Percentiles rank a stretch among this genome's conserved stretches.
phyloP scores from a whole-genome alignment of 2,113 vertebrate genomes.

The Hemicordylus capensis region DNA sequence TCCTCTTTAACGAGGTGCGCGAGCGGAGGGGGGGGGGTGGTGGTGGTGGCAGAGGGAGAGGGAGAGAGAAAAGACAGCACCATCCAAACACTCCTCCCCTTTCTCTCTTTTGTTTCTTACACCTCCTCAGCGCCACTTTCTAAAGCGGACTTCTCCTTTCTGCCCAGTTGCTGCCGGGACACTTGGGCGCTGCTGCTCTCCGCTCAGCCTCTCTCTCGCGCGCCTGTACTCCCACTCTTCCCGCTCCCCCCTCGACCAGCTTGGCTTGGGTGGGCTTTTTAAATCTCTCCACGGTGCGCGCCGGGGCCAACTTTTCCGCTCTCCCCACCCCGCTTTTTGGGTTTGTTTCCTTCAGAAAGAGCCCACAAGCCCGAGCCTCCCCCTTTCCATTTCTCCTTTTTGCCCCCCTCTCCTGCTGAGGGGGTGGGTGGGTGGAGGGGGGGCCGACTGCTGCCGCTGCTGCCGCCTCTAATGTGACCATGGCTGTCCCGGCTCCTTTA shows the following conservation, averaged over 20 bases:
- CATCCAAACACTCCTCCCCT: conserved; percentile 67
- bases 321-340: neutral
- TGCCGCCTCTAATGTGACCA: conserved; percentile 81
- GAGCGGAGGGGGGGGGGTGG: conserved; percentile 66
- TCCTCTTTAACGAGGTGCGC: conserved; percentile 80
- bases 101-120: conserved; percentile 48
- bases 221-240: conserved; percentile 51
- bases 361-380: conserved; percentile 12
- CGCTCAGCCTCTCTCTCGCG: conserved; percentile 46
- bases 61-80: conserved; percentile 48
- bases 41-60: too few relatives aligned
- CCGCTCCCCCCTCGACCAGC: conserved; percentile 28
- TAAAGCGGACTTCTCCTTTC: conserved; percentile 76
- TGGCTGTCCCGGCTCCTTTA: conserved; percentile 96
- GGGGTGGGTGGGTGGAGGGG: neutral
- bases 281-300: neutral
- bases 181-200: conserved; percentile 72
- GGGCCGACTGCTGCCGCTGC: neutral
- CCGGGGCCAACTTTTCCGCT: conserved; percentile 20
- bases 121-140: conserved; percentile 65
- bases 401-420: conserved; percentile 59
- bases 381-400: conserved; percentile 35
- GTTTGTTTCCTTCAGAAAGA: neutral
- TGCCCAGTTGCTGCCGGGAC: conserved; percentile 60
- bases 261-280: neutral